Evolutionary conservation across 2,888 invertebrate genomes (phyloP).

Genomic region (Synergus itoensis): DNA sequence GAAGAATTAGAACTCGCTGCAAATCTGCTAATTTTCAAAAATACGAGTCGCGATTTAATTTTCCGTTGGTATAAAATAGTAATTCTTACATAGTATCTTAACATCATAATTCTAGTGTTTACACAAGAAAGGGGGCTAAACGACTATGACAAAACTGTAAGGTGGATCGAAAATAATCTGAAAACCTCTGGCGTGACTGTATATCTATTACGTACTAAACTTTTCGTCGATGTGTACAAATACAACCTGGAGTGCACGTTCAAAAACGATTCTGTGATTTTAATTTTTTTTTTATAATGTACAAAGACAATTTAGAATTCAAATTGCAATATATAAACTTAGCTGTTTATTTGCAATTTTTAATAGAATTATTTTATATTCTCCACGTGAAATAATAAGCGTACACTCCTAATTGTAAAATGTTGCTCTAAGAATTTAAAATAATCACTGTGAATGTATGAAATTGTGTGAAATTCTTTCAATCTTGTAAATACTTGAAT

Average conservation of each 20-base stretch:
- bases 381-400: neutral
- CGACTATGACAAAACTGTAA: constrained; percentile 13
- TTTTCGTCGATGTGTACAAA: neutral
- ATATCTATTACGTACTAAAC: constrained; percentile 17
- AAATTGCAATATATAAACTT: constrained; percentile 10
- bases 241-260: constrained; percentile 15
- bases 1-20: neutral
- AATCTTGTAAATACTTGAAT: constrained; percentile 11
- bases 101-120: neutral
- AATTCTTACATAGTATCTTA: neutral
- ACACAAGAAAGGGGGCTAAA: constrained; percentile 32
- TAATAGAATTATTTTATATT: constrained; percentile 11
- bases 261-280: constrained; percentile 24
- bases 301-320: constrained; percentile 6
- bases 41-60: neutral
- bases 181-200: constrained; percentile 7
- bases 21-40: neutral
- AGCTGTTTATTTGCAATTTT: constrained; percentile 12
- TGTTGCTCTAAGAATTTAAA: neutral
- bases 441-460: neutral
- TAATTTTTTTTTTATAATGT: neutral
- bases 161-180: constrained; percentile 32
- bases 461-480: neutral
- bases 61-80: constrained; percentile 7
- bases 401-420: neutral